Evolutionary conservation across 2,797 vertebrate genomes (phyloP).

Genomic region (Graptemys geographica): DNA sequence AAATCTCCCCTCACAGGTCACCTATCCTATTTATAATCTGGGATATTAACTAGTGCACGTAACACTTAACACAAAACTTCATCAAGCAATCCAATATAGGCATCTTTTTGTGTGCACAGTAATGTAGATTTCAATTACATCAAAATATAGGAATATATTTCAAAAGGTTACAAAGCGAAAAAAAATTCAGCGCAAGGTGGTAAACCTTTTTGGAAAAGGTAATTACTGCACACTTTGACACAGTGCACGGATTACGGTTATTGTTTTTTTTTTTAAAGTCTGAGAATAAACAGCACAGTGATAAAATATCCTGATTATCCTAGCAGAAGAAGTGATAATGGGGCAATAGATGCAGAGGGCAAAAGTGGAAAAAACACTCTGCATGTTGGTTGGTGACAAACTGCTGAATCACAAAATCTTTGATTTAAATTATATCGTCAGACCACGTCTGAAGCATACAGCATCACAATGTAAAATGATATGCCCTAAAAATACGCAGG

Average conservation of each 20-base stretch:
- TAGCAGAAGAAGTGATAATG: conserved; percentile 24
- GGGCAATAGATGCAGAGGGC: conserved; percentile 38
- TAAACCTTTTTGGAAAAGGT: conserved; percentile 61
- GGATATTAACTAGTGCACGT: not conserved
- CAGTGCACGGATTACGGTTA: not conserved
- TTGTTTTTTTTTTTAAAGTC: conserved; percentile 53
- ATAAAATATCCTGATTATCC: conserved; percentile 65
- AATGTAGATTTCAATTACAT: conserved; percentile 58
- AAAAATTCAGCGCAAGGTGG: conserved; percentile 29
- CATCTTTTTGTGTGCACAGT: conserved; percentile 76
- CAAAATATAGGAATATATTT: conserved; percentile 55
- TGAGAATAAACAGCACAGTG: conserved; percentile 4
- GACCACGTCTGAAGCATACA: conserved; percentile 55
- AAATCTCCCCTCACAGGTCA: conserved; percentile 19
- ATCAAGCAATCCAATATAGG: conserved; percentile 5
- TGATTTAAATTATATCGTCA: conserved; percentile 54
- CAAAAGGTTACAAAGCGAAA: conserved; percentile 58
- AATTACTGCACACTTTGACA: conserved; percentile 45
- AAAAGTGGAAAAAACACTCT: conserved; percentile 57
- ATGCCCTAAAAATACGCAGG: conserved; percentile 23
- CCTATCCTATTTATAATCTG: not conserved
- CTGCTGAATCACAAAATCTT: conserved; percentile 59
- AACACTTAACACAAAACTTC: not conserved
- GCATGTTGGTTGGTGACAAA: conserved; percentile 52
- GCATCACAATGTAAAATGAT: conserved; percentile 58